Conservation (phyloP, 1,140 invertebrate species). For the Matsumurasca onukii region DNA sequence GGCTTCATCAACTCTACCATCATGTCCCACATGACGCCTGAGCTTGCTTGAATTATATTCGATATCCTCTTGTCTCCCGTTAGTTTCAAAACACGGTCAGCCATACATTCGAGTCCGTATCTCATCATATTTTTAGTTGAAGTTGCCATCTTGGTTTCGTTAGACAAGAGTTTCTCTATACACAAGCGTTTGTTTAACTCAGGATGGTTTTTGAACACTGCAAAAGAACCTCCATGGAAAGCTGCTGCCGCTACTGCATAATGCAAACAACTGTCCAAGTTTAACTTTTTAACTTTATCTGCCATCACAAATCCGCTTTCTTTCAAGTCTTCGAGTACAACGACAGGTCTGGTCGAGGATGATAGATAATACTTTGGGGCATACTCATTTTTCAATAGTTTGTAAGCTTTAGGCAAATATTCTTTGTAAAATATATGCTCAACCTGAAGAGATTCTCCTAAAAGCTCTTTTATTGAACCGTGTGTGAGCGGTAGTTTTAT, state of each 20-base stretch:
- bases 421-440: constrained; percentile 7
- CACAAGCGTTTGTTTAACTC: neutral
- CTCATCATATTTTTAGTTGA: neutral
- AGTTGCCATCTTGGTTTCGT: neutral
- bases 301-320: constrained; percentile 6
- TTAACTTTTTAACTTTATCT: constrained; percentile 9
- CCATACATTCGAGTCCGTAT: neutral
- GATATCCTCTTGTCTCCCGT: neutral
- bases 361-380: constrained; percentile 10
- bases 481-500: neutral
- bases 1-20: neutral
- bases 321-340: constrained; percentile 13
- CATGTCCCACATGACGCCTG: neutral
- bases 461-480: neutral
- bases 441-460: neutral
- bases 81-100: neutral
- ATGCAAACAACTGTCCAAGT: neutral
- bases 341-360: neutral
- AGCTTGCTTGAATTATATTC: neutral
- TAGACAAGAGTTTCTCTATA: neutral
- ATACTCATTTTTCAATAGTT: neutral
- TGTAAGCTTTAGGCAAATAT: neutral
- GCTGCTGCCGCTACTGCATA: neutral
- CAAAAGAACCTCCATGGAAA: constrained; percentile 7
- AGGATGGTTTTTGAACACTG: constrained; percentile 3